Evolutionary conservation across 2,797 vertebrate genomes (phyloP).

Genomic region (Melanotaenia parkinsoni): DNA sequence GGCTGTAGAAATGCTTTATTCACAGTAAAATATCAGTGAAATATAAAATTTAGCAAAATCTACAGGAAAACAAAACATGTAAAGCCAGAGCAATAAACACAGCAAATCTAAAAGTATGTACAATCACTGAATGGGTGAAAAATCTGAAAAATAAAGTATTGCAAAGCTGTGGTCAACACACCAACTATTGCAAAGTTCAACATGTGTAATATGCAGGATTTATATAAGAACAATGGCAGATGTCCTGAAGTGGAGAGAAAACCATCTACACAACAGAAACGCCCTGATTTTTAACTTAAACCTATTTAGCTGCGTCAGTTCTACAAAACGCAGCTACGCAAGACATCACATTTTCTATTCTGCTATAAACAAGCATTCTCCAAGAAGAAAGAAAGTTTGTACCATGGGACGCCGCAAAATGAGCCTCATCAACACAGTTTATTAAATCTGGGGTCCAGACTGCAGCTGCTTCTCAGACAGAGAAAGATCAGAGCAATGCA

Average conservation of each 20-base stretch:
- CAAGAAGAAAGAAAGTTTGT: conserved; percentile 1
- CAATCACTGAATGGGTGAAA: conserved; percentile 49
- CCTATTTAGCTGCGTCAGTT: conserved; percentile 7
- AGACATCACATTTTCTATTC: conserved; percentile 24
- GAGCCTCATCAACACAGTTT: no score
- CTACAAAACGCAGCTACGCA: conserved; percentile 3
- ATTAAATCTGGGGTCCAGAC: neutral
- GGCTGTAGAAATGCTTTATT: conserved; percentile 83
- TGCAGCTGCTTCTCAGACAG: neutral
- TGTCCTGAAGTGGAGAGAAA: conserved; percentile 17
- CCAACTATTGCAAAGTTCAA: conserved; percentile 50
- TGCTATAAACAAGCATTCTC: conserved; percentile 7
- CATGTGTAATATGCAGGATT: conserved; percentile 39
- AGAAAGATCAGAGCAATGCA: neutral
- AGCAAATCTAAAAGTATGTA: conserved; percentile 62
- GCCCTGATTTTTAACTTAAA: conserved; percentile 13
- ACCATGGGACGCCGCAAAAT: no score
- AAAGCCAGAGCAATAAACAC: conserved; percentile 73
- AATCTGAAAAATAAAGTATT: conserved; percentile 71
- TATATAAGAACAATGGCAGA: conserved; percentile 27
- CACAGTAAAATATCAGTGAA: conserved; percentile 79
- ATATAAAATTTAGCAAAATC: conserved; percentile 85
- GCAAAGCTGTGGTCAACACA: conserved; percentile 70
- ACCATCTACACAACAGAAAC: neutral
- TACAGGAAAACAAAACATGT: conserved; percentile 71